A percentile compares a stretch with the other conserved stretches of the same genome.
Conservation (phyloP, 2,797 vertebrate genomes). For the Toxotes lorentzi region DNA sequence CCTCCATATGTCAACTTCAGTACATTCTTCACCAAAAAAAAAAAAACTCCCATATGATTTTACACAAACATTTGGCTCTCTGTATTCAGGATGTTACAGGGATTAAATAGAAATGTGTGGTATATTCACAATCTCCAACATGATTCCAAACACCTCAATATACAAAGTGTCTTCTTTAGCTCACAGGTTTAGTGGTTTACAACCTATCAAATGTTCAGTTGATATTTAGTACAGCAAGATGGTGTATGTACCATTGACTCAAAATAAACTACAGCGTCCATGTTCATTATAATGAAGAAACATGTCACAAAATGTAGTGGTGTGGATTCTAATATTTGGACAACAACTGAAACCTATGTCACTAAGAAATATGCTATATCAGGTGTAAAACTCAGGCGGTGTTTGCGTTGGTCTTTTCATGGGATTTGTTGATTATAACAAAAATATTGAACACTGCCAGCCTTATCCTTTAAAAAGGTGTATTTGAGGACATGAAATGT, state of each 20-base stretch:
- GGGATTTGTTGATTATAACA: neutral
- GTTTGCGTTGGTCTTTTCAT: neutral
- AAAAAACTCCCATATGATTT: constrained; percentile 31
- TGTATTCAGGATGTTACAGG: neutral
- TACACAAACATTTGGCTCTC: neutral
- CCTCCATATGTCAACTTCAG: constrained; percentile 57
- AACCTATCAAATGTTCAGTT: neutral
- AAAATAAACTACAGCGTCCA: neutral
- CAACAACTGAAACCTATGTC: neutral
- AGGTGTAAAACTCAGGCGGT: neutral
- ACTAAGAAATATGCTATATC: neutral
- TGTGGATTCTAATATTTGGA: neutral
- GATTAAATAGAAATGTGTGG: constrained; percentile 6
- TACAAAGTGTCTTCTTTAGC: neutral
- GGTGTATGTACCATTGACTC: neutral
- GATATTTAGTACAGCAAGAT: neutral
- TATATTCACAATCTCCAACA: neutral
- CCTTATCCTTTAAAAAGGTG: neutral
- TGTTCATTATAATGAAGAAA: neutral
- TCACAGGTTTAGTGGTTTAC: neutral
- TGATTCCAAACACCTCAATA: neutral
- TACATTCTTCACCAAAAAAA: constrained; percentile 59
- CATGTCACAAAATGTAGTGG: neutral
- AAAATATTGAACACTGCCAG: neutral
- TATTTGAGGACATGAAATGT: neutral